Percentiles rank a stretch among this genome's conserved stretches.
These are phyloP conservation scores for Bungarus multicinctus DNA, from an alignment of 2,113 vertebrate genomes.

Conservation along the genomic window DNA sequence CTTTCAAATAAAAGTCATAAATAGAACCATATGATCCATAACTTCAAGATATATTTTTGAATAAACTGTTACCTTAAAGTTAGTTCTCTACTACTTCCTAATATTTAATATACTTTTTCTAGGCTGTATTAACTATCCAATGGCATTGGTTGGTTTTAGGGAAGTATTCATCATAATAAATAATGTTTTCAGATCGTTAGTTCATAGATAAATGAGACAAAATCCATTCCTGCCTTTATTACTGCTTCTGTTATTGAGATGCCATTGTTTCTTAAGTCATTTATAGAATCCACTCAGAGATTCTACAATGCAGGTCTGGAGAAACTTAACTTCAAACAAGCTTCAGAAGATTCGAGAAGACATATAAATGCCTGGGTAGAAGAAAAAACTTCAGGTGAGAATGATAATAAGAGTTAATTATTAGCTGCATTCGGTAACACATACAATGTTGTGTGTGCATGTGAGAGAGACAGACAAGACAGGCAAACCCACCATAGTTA, in stretches of 20 bases:
- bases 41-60: neutral
- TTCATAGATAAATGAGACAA: neutral
- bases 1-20: neutral
- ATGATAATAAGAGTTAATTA: neutral
- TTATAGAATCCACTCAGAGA: slow-evolving; percentile 75
- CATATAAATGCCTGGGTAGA: slow-evolving; percentile 89
- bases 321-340: slow-evolving; percentile 74
- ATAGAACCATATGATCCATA: neutral
- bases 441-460: neutral
- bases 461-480: neutral
- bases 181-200: no score
- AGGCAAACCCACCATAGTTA: neutral
- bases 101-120: no score
- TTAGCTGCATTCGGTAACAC: neutral
- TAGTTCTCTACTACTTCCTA: no score
- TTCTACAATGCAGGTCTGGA: slow-evolving; percentile 81
- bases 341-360: slow-evolving; percentile 72
- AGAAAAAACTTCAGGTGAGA: slow-evolving; percentile 81
- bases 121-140: neutral
- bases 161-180: no score
- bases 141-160: neutral
- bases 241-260: neutral
- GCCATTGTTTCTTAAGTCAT: slow-evolving; percentile 66
- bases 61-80: no score
- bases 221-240: neutral